Evolutionary conservation across 2,113 vertebrate species (phyloP), one percentile per base, ranked within the genome.

Genomic region (Alectura lathami): DNA sequence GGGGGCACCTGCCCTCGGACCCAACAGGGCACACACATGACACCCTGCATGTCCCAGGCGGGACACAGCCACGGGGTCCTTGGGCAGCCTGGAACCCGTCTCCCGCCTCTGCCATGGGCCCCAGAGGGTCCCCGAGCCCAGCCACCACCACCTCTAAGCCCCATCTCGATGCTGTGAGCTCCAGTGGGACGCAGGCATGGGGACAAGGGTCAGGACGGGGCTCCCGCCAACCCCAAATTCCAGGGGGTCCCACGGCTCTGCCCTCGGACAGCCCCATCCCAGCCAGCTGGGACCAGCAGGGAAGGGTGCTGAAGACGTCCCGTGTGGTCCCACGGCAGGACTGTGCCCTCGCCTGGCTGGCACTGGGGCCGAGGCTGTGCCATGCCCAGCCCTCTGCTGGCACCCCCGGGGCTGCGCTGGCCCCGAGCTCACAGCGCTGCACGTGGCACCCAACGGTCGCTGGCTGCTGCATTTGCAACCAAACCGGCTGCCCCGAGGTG

Each of bases 101-200:
- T 29, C 36, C 68, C 5, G 0, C 2, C 69, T 21, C 68, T 36
- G 54, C 17, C 45, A 7, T 42, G 43, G 14, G 47, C 62, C 42
- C 30, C 0, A 5, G 2, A 20, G 3, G 8, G 12, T 20, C 27
- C 72, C 53, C 4, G 0, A 14, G 20, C 0, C 0, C 5, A 6
- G 27, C 6, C 4, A 1, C 3, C 18, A n/a, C 54, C 36, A 0
- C 15, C 36, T 27, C 36, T 10, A 17, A 18, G 36, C 60, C 60
- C 60, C 26, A 29, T 29, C 22, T 17, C 12, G 36, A 17, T 36
- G 23, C 34, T 36, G n/a, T n/a, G n/a, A n/a, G n/a, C n/a, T n/a
- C n/a, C 8, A 6, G 27, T 10, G 24, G 26, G 51, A 30, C 16
- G 17, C 51, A 54, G 51, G 29, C 51, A 29, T 27, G 10, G 51